phyloP scores from a whole-genome alignment of 1,140 invertebrate genomes.

The Ruditapes philippinarum region DNA sequence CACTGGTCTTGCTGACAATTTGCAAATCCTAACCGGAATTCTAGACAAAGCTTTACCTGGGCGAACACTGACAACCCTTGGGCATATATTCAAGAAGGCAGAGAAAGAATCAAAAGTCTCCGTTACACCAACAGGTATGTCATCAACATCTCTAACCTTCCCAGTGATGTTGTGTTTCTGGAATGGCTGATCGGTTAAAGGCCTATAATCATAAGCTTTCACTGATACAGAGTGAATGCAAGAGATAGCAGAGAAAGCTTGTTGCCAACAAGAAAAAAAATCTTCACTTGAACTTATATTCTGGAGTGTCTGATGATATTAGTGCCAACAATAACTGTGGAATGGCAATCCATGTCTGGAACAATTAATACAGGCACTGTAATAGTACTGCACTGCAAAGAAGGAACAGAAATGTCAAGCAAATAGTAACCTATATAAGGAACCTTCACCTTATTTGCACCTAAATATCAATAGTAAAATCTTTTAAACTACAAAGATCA shows the following conservation, averaged over 20 bases:
- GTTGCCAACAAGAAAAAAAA: not conserved
- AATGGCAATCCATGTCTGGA: not conserved
- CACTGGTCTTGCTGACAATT: not conserved
- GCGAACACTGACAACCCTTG: not conserved
- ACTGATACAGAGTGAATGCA: not conserved
- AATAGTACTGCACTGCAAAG: not conserved
- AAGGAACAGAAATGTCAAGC: not conserved
- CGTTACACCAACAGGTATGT: not conserved
- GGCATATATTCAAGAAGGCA: not conserved
- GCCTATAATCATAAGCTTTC: not conserved
- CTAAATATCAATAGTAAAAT: not conserved
- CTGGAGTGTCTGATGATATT: too few species aligned
- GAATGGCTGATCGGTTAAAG: not conserved
- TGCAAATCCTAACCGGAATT: not conserved
- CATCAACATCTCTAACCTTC: not conserved
- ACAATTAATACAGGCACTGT: not conserved
- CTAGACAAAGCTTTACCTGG: not conserved
- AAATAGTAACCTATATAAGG: not conserved
- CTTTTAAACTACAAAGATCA: not conserved
- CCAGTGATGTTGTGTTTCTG: not conserved
- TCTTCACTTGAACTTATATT: not conserved
- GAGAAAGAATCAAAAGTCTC: not conserved
- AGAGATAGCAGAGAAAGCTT: not conserved
- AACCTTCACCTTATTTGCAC: not conserved
- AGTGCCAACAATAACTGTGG: not conserved